Evolutionary conservation across 2,888 invertebrate species (phyloP), one percentile per base, ranked within the genome.

Genomic region (Netelia melanura): DNA sequence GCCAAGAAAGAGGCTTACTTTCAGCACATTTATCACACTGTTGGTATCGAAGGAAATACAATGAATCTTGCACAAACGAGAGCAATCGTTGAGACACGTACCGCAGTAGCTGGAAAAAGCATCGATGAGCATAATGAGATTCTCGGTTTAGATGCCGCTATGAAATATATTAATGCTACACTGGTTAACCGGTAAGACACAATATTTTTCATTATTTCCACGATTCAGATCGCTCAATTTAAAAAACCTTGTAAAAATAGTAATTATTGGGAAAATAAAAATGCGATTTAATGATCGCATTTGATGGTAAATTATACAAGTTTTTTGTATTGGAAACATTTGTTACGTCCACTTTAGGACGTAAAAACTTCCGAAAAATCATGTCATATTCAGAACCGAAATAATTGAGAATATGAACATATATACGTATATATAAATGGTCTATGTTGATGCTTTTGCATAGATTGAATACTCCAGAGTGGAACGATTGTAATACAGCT

Each of bases 91-190:
- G 99, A 99, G 94, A 99, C 99, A 0, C 96, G 97, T 62, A 96
- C 97, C 90, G 97, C 97, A 0, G 97, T 98, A 0, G 96, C 96
- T 72, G 98, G 98, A 0, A 99, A 99, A 94, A 98, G 98, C 92
- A 96, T 99, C 71, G 96, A 98, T 89, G 99, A 99, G 91, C 99
- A 99, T 93, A 99, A 99, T 95, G 99, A 99, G 95, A 98, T 99
- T 90, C 94, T 99, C 62, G 98, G 98, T 43, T 95, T 99, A 92
- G 99, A 99, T 94, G 96, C 98, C 25, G 99, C 99, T 0, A 97
- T 99, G 96, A 98, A 98, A 91, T 99, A 97, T 92, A 97, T 99
- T 87, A 96, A 97, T 93, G 95, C 96, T n/a, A 97, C 97, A 81
- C 94, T 97, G 86, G 95, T 97, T 64, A 97, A 97, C 89, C 95